Base-by-base conservation (phyloP, 2,888 invertebrate species). In the Agonopterix heracliana region DNA sequence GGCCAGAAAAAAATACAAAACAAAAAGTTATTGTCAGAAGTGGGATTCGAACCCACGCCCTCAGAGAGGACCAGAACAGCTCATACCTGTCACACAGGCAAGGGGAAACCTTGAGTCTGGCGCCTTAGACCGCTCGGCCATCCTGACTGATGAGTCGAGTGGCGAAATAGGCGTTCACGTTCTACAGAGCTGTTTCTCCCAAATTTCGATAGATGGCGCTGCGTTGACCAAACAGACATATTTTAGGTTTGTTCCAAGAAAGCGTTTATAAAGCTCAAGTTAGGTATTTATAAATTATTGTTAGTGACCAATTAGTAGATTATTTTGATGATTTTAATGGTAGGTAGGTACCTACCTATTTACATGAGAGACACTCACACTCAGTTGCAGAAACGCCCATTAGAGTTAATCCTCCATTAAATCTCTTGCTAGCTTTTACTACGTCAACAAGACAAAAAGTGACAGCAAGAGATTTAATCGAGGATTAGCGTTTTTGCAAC, bases 81-180 rank as follows among this genome's bases (percentile, higher is more conserved):
- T 85, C 82, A 90, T 89, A 91, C 93, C 92, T 91, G 92, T 90
- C 90, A 90, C 1, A 92, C 92, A 71, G 79, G 81, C 74, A 79
- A 84, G 82, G 85, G 62, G 26, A 47, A 62, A 74, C 87, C 87
- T 88, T 86, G 87, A 87, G 87, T 87, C 87, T 87, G 87, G 87
- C 94, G 94, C 94, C 94, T 95, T 95, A 94, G 94, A 94, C 94
- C 94, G 92, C 94, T 94, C 93, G 93, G 93, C 93, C 93, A 93
- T 93, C 93, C 93, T 93, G 93, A 93, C 93, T 53, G 45, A 12
- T 71, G 52, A 0, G 0, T 0, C 0, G 0, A 0, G 0, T 0
- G 49, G 35, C 54, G 75, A 78, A 80, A 77, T 74, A 60, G 61
- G 59, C 61, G 47, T 54, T 59, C 50, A 50, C 35, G 17, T 60